These are phyloP conservation scores for Nannobrachium achirus DNA, from an alignment of 2,113 vertebrate species.

Conservation along the genomic window DNA sequence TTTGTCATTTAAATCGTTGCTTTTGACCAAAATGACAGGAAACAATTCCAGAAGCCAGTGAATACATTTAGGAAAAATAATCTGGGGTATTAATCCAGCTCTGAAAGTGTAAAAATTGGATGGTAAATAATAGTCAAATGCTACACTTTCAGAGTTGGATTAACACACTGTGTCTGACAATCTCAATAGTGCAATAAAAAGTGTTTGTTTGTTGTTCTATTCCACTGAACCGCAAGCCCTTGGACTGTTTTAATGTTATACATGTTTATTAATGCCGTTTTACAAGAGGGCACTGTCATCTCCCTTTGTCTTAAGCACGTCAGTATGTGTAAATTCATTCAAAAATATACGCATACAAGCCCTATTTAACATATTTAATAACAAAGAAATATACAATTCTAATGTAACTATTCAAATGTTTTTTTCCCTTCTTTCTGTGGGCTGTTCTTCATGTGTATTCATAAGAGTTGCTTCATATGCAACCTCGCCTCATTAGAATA, in stretches of 20 bases:
- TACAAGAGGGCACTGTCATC: constrained; percentile 84
- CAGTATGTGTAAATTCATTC: constrained; percentile 83
- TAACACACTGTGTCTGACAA: background rate
- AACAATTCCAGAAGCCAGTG: no score
- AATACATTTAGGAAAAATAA: no score
- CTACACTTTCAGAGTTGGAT: background rate
- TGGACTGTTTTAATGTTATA: constrained; percentile 75
- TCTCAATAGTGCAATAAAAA: constrained; percentile 11
- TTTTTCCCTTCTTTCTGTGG: constrained; percentile 82
- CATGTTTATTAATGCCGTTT: constrained; percentile 95
- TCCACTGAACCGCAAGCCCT: constrained; percentile 38
- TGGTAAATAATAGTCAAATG: no score
- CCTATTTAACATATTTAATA: constrained; percentile 95
- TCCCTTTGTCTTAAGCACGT: constrained; percentile 64
- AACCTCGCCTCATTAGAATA: constrained; percentile 91
- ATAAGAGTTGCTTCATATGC: constrained; percentile 83
- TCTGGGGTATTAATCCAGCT: no score
- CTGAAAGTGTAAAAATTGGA: no score
- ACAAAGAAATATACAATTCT: constrained; percentile 85
- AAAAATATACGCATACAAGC: constrained; percentile 89
- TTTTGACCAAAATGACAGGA: no score
- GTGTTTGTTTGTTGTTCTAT: constrained; percentile 23
- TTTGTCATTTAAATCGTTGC: no score
- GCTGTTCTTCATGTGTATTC: constrained; percentile 86
- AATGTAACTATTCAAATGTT: constrained; percentile 88